Conservation (phyloP, 1,140 invertebrate species). For the Drosophila sproati region DNA sequence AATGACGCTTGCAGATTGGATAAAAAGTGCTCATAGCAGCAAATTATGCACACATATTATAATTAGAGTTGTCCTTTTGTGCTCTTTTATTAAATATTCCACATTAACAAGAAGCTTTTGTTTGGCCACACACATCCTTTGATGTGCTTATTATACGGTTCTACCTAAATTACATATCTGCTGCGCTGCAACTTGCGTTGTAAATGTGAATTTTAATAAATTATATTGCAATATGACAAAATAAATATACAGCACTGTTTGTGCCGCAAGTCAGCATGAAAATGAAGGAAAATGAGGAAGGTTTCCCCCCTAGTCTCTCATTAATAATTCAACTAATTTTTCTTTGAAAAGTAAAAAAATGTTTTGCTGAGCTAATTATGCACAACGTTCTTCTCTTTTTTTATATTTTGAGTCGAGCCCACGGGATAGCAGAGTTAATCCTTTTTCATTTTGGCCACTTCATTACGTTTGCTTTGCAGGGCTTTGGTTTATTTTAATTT, state of each 20-base stretch:
- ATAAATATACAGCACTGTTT: constrained; percentile 28
- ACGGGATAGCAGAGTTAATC: constrained; percentile 59
- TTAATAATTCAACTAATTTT: constrained; percentile 74
- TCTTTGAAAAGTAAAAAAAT: constrained; percentile 46
- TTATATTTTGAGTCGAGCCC: constrained; percentile 22
- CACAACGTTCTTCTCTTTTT: constrained; percentile 25
- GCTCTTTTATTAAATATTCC: constrained; percentile 68
- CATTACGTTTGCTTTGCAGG: constrained; percentile 67
- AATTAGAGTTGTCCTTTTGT: constrained; percentile 51
- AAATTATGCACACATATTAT: constrained; percentile 53
- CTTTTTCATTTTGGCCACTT: constrained; percentile 64
- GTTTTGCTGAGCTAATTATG: constrained; percentile 71
- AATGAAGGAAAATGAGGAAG: constrained; percentile 10
- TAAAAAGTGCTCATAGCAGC: not conserved
- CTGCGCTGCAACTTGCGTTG: not conserved
- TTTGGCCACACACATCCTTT: constrained; percentile 9
- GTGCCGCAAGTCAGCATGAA: not conserved
- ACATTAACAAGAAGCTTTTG: constrained; percentile 63
- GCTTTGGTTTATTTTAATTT: constrained; percentile 83
- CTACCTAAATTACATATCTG: not conserved
- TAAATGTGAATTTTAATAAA: constrained; percentile 81
- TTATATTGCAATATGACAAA: constrained; percentile 73
- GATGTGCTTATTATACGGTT: not conserved
- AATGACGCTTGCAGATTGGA: too few relatives aligned
- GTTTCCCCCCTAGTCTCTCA: constrained; percentile 28